A percentile compares a stretch with the other conserved stretches of the same genome.
These are phyloP conservation scores for Ophioninae sp. DNA, from an alignment of 2,888 invertebrate genomes.

Conservation along the genomic window DNA sequence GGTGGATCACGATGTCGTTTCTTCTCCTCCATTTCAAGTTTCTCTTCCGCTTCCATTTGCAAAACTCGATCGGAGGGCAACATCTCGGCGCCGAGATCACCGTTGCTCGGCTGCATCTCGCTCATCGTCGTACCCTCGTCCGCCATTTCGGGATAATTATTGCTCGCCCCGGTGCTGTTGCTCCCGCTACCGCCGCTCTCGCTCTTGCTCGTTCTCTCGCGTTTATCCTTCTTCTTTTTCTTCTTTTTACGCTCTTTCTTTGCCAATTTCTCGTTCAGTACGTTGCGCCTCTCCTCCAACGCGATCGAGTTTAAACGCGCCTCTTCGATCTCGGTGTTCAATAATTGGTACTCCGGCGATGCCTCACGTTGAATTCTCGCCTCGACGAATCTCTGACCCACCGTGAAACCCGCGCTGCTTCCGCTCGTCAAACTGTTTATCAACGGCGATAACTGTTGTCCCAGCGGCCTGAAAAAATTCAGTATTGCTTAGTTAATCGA, in stretches of 20 bases:
- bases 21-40: slow-evolving; percentile 86
- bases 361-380: slow-evolving; percentile 80
- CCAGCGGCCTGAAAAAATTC: slow-evolving; percentile 82
- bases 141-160: slow-evolving; percentile 75
- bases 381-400: slow-evolving; percentile 82
- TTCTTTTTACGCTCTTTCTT: slow-evolving; percentile 88
- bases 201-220: slow-evolving; percentile 75
- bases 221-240: slow-evolving; percentile 86
- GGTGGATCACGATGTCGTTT: slow-evolving; percentile 90
- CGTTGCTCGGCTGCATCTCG: slow-evolving; percentile 73
- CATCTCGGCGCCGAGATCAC: slow-evolving; percentile 76
- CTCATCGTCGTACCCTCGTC: slow-evolving; percentile 73
- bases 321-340: slow-evolving; percentile 89
- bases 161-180: slow-evolving; percentile 74
- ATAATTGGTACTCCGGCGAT: slow-evolving; percentile 87
- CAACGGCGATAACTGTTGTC: slow-evolving; percentile 83
- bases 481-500: neutral
- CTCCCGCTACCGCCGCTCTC: slow-evolving; percentile 76
- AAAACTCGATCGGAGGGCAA: slow-evolving; percentile 82
- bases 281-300: slow-evolving; percentile 86
- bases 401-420: slow-evolving; percentile 78
- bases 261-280: slow-evolving; percentile 88
- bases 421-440: slow-evolving; percentile 82
- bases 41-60: slow-evolving; percentile 85
- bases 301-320: slow-evolving; percentile 86